Base-by-base conservation (phyloP, 2,113 vertebrate genomes). In the Chascanopsetta lugubris region DNA sequence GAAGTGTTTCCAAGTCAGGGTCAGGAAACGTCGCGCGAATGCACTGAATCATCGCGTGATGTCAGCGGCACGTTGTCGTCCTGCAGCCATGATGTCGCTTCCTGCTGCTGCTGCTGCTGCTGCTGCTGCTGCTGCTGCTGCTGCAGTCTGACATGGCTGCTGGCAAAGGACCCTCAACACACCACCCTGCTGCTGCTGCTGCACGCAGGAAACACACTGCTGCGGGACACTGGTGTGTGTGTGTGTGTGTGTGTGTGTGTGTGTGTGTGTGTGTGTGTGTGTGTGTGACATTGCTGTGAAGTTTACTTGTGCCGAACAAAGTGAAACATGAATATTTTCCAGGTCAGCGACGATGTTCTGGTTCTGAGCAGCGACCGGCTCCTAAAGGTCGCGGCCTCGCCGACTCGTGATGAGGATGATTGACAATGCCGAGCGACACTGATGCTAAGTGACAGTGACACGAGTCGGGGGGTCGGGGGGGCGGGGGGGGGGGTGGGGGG, bases 281-380 rank as follows among this genome's bases (percentile, higher is more conserved):
- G 43, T 27, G 60, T 69, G 59, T 79, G 84, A 82, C 81, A 72
- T 75, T 77, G 62, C 46, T 70, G 57, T 47, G 63, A 73, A 73
- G 71, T 83, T 80, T 46, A 12, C 22, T 65, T 77, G 21, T 15
- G 20, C 17, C 62, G 53, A 49, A 58, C 57, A 56, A 66, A 75
- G 7, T 32, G 48, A 67, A 53, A 64, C 9, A 11, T 15, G 9
- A 27, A 45, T 0, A 26, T 62, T 80, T 75, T 84, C 73, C 76
- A 82, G 79, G 82, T 87, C 85, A 80, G 21, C 46, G 67, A 30
- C 30, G 63, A 78, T 47, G 49, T 29, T 67, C n/a, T 1, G 1
- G 38, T 47, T 73, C 47, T 30, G n/a, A 64, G 38, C 30, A 60
- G 43, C 3, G 9, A 34, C 34, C 21, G 2, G 59, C 47, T 75